A percentile compares a stretch with the other conserved stretches of the same genome.
Conservation (phyloP, 1,140 invertebrate species). For the Neodiprion pinetum region DNA sequence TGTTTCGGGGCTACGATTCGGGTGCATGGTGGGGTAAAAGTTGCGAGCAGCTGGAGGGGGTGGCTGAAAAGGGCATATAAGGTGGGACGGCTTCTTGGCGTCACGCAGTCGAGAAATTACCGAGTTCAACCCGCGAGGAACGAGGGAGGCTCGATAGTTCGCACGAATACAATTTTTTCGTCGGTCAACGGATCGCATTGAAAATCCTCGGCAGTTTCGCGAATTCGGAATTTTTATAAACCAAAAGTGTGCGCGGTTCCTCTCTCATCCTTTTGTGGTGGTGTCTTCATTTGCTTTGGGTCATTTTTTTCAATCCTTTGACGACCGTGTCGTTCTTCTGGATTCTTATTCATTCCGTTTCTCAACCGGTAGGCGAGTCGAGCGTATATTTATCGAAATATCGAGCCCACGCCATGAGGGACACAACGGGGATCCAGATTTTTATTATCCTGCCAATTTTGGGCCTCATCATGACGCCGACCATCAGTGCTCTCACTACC, state of each 20-base stretch:
- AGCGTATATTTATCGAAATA: no score
- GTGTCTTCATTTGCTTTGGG: no score
- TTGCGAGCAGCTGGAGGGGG: conserved; percentile 35
- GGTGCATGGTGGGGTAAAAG: conserved; percentile 40
- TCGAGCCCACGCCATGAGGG: conserved; percentile 37
- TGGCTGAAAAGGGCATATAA: conserved; percentile 53
- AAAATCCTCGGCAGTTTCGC: no score
- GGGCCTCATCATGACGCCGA: conserved; percentile 50
- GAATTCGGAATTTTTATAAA: no score
- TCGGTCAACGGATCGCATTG: no score
- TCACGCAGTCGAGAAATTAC: conserved; percentile 49
- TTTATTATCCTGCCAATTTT: conserved; percentile 37
- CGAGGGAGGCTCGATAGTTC: no score
- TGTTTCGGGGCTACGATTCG: conserved; percentile 11
- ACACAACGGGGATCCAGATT: conserved; percentile 33
- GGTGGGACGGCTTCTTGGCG: conserved; percentile 48
- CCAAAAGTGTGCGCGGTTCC: no score
- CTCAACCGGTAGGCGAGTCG: not conserved
- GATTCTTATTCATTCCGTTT: not conserved
- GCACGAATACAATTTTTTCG: no score
- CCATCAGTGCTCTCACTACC: conserved; percentile 70
- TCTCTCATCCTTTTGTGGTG: no score
- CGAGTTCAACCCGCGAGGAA: not conserved
- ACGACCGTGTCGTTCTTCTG: not conserved
- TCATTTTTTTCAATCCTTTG: no score